A percentile compares a stretch with the other conserved stretches of the same genome.
Conservation (phyloP, 1,140 invertebrate species). For the Diorhabda carinulata region DNA sequence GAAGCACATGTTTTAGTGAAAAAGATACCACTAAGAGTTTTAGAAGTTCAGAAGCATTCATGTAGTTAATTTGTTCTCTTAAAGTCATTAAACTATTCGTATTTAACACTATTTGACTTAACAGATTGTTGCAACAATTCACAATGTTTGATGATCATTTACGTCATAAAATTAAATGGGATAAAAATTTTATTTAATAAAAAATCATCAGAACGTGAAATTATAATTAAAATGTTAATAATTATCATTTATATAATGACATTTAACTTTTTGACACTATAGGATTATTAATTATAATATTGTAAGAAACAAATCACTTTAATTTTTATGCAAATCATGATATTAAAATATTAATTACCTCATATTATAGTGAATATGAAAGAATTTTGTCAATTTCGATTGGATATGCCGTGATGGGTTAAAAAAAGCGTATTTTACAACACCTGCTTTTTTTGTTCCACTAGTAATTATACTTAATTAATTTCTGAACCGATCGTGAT, state of each 20-base stretch:
- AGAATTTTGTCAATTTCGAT: background rate
- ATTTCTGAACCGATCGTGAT: conserved; percentile 5
- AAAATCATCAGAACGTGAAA: background rate
- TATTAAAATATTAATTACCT: background rate
- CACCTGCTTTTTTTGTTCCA: conserved; percentile 8
- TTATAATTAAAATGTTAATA: background rate
- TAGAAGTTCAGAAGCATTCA: too few relatives aligned
- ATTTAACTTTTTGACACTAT: background rate
- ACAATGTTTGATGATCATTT: too few relatives aligned
- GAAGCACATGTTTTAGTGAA: too few relatives aligned
- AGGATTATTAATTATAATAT: too few relatives aligned
- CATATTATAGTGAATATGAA: background rate
- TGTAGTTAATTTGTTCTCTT: too few relatives aligned
- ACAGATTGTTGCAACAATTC: too few relatives aligned
- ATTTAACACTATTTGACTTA: too few relatives aligned
- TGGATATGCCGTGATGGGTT: background rate
- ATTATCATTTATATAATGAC: background rate
- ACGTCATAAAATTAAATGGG: too few relatives aligned
- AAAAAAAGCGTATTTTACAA: background rate
- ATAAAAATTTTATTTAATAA: too few relatives aligned
- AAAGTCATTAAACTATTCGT: too few relatives aligned
- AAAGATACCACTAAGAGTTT: too few relatives aligned
- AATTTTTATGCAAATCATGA: background rate
- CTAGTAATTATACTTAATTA: conserved; percentile 6
- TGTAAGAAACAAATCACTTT: background rate